Percentiles rank a stretch among this genome's conserved stretches.
Evolutionary conservation across 2,888 invertebrate genomes (phyloP).

Genomic region (Nysson spinosus): DNA sequence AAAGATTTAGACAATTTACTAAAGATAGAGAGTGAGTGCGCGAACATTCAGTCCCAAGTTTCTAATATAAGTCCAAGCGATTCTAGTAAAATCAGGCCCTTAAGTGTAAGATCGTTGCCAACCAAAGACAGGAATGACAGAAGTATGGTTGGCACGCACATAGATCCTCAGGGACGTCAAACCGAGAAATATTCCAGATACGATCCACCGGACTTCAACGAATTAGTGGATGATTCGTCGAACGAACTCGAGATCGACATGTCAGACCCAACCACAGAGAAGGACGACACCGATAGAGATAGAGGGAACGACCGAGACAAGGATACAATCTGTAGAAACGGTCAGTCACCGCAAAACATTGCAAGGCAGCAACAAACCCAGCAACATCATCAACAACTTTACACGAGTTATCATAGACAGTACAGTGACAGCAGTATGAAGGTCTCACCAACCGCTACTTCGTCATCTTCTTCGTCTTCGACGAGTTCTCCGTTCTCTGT

Average conservation of each 20-base stretch:
- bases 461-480: constrained; percentile 74
- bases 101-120: constrained; percentile 52
- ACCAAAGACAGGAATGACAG: constrained; percentile 66
- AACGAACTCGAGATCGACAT: constrained; percentile 89
- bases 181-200: constrained; percentile 81
- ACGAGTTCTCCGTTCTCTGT: constrained; percentile 82
- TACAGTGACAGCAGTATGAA: constrained; percentile 80
- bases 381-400: constrained; percentile 67
- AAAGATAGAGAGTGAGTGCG: constrained; percentile 79
- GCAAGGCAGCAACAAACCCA: constrained; percentile 63
- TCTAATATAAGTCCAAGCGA: constrained; percentile 56
- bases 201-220: constrained; percentile 87
- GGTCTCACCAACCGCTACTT: constrained; percentile 77
- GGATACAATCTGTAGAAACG: constrained; percentile 74
- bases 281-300: constrained; percentile 81
- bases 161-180: constrained; percentile 57
- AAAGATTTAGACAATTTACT: constrained; percentile 76
- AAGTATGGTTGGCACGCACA: constrained; percentile 39
- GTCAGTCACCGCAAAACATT: constrained; percentile 60
- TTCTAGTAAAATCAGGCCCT: constrained; percentile 55
- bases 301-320: constrained; percentile 78
- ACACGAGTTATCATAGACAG: constrained; percentile 77
- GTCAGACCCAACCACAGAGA: constrained; percentile 84
- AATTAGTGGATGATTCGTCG: constrained; percentile 86
- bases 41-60: constrained; percentile 76